These are phyloP conservation scores for Neotoxoptera formosana DNA, from an alignment of 1,140 invertebrate genomes.

Conservation along the genomic window DNA sequence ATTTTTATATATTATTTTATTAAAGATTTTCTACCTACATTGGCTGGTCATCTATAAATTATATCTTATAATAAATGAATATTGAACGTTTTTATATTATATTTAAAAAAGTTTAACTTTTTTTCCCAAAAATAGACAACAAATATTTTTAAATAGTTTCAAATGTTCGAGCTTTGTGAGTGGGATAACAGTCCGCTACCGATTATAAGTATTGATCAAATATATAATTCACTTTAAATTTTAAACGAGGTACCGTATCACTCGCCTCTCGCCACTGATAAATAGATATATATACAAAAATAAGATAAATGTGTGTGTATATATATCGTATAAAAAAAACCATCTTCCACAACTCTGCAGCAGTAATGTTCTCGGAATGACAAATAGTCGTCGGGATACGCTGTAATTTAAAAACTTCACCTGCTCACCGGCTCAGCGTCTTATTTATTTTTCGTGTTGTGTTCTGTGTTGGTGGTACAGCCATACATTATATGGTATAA, in stretches of 20 bases:
- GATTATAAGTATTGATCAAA: not conserved
- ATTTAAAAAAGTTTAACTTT: not conserved
- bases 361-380: not conserved
- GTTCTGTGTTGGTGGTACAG: not conserved
- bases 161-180: not conserved
- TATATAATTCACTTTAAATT: not conserved
- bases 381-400: not conserved
- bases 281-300: not conserved
- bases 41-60: no score
- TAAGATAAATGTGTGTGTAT: not conserved
- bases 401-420: slow-evolving; percentile 8
- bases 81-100: not conserved
- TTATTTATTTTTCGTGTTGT: not conserved
- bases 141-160: not conserved
- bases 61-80: not conserved
- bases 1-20: no score
- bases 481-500: slow-evolving; percentile 1
- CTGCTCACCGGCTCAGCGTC: not conserved
- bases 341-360: not conserved
- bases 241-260: not conserved
- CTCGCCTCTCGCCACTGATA: no score
- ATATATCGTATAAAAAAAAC: not conserved
- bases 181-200: not conserved
- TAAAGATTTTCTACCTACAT: no score
- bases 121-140: not conserved